Conservation (phyloP, 2,888 invertebrate species). For the Allophyes oxyacanthae region DNA sequence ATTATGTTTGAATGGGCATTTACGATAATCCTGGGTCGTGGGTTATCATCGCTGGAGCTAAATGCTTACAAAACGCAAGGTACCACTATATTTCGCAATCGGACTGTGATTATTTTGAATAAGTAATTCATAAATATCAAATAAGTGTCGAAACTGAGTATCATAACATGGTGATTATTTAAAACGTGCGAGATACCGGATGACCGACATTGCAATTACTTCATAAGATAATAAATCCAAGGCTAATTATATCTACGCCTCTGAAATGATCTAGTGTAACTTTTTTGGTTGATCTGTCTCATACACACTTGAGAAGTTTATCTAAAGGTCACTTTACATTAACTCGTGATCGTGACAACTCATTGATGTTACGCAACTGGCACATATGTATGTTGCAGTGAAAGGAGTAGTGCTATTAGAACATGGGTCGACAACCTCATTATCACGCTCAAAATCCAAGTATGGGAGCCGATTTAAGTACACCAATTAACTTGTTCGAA, state of each 20-base stretch:
- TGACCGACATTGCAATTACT: conserved; percentile 30
- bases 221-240: conserved; percentile 47
- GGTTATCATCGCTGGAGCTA: background rate
- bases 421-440: conserved; percentile 69
- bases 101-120: conserved; percentile 30
- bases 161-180: conserved; percentile 35
- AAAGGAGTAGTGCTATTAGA: conserved; percentile 67
- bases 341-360: conserved; percentile 61
- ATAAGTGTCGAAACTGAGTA: conserved; percentile 37
- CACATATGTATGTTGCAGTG: conserved; percentile 69
- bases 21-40: too few species aligned
- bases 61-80: conserved; percentile 34
- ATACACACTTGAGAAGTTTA: conserved; percentile 48
- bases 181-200: conserved; percentile 43
- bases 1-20: too few species aligned
- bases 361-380: conserved; percentile 69
- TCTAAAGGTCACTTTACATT: conserved; percentile 47
- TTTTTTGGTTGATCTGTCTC: conserved; percentile 33
- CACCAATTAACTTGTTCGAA: conserved; percentile 36
- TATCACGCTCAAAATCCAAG: conserved; percentile 58
- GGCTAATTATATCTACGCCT: conserved; percentile 47
- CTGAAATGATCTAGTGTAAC: conserved; percentile 34
- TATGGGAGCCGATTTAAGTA: conserved; percentile 39
- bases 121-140: conserved; percentile 33
- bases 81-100: conserved; percentile 25